phyloP scores from a whole-genome alignment of 2,888 invertebrate species.

The Galeopsomyia nigrocyanea region DNA sequence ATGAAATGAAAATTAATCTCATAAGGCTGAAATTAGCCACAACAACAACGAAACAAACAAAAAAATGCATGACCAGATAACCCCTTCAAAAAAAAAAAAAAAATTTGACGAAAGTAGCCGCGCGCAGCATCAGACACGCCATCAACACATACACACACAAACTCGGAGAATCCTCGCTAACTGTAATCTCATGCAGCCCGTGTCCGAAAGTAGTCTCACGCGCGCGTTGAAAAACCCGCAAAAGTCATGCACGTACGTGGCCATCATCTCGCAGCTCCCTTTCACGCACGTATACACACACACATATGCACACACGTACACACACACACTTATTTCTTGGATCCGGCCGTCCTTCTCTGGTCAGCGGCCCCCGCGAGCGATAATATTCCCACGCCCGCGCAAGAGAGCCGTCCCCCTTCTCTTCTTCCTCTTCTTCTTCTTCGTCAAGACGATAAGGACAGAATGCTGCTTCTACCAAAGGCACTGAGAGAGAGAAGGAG shows the following conservation, averaged over 20 bases:
- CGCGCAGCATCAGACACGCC: no score
- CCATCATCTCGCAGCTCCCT: slow-evolving; percentile 13
- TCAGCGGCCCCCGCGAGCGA: slow-evolving; percentile 58
- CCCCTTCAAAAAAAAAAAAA: no score
- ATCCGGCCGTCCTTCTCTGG: slow-evolving; percentile 46
- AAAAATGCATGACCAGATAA: no score
- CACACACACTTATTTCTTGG: slow-evolving; percentile 15
- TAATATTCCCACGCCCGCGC: slow-evolving; percentile 63
- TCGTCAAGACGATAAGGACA: slow-evolving; percentile 43
- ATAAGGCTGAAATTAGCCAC: no score
- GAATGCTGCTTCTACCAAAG: slow-evolving; percentile 36
- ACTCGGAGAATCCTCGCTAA: no score
- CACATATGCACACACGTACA: neutral
- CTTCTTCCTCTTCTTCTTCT: neutral
- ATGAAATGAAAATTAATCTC: no score
- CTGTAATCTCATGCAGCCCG: no score
- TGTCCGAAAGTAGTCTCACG: slow-evolving; percentile 21
- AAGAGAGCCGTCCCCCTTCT: slow-evolving; percentile 35
- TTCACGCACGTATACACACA: neutral
- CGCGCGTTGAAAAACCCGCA: slow-evolving; percentile 2
- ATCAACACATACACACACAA: no score
- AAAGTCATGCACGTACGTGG: slow-evolving; percentile 30
- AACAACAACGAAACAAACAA: no score
- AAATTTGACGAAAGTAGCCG: no score
- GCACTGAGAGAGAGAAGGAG: slow-evolving; percentile 27